A percentile compares a stretch with the other conserved stretches of the same genome.
These are phyloP conservation scores for Paramisgurnus dabryanus DNA, from an alignment of 2,113 vertebrate genomes.

Conservation along the genomic window DNA sequence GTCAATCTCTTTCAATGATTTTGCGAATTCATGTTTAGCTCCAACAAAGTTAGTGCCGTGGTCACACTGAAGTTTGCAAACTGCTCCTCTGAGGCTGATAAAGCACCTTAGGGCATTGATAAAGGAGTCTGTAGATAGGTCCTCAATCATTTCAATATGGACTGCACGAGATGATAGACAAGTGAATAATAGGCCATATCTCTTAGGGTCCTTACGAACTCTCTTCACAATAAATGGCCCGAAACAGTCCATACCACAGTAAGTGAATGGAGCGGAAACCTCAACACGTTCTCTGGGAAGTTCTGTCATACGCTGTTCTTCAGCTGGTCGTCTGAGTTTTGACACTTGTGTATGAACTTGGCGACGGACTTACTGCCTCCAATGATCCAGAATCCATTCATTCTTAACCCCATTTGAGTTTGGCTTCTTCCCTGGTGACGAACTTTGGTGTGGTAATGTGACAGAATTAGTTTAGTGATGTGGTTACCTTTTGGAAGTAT, in stretches of 20 bases:
- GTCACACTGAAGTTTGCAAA: background rate
- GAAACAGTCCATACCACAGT: slow-evolving; percentile 1
- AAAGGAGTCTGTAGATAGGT: no score
- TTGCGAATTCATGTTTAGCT: background rate
- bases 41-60: background rate
- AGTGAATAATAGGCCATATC: slow-evolving; percentile 4
- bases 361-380: background rate
- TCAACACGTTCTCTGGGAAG: background rate
- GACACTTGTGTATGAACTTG: background rate
- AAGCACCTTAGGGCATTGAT: background rate
- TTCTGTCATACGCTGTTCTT: background rate
- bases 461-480: background rate
- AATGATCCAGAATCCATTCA: background rate
- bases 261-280: background rate
- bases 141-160: background rate
- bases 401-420: background rate
- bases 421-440: slow-evolving; percentile 15
- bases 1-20: background rate
- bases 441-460: background rate
- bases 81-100: background rate
- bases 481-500: background rate
- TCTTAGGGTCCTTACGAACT: background rate
- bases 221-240: background rate
- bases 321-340: background rate
- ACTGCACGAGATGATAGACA: background rate